Base-by-base conservation (phyloP, 2,797 vertebrate species). In the Pygocentrus nattereri region DNA sequence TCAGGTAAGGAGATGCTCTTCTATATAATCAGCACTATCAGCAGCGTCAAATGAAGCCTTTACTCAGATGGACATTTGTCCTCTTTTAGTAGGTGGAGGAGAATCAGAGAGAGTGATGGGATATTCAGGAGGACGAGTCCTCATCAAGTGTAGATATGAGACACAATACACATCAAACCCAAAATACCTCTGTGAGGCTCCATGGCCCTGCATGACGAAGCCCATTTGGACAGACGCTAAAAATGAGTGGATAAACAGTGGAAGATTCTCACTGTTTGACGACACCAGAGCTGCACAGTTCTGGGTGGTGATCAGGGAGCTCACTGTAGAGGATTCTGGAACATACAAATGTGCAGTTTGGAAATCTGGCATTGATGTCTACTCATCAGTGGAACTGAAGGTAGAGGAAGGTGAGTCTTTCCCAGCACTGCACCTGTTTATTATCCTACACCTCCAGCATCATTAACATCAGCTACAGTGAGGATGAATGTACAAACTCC, bases 211-310 rank as follows among this genome's bases (percentile, higher is more conserved):
- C 21, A 41, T 31, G n/a, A 0, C 18, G 38, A 7, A 67, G 21
- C 64, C 67, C 38, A 67, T 67, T 10, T 41, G 3, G 54, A n/a
- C 54, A 47, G 67, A 1, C 25, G n/a, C 8, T 67, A 54, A 23
- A 23, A 0, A 65, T 15, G 0, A 30, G 54, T 52, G 50, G 72
- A 0, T 30, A 21, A 0, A 50, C 1, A 5, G 2, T 13, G 80
- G 10, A 16, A 79, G 72, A 79, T 82, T 72, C 16, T 59, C 76
- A 67, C 67, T 82, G 47, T 79, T 21, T 82, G 84, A 82, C 2
- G 0, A 75, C n/a, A 85, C 21, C 44, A 65, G 8, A 0, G 27
- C 50, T 65, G 8, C 19, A 82, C 67, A 71, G 27, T 67, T 85
- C 38, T 67, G 1, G 15, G 80, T 83, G 38, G 19, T 56, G 38